phyloP scores from a whole-genome alignment of 2,113 vertebrate species.

The Amphilophus citrinellus region DNA sequence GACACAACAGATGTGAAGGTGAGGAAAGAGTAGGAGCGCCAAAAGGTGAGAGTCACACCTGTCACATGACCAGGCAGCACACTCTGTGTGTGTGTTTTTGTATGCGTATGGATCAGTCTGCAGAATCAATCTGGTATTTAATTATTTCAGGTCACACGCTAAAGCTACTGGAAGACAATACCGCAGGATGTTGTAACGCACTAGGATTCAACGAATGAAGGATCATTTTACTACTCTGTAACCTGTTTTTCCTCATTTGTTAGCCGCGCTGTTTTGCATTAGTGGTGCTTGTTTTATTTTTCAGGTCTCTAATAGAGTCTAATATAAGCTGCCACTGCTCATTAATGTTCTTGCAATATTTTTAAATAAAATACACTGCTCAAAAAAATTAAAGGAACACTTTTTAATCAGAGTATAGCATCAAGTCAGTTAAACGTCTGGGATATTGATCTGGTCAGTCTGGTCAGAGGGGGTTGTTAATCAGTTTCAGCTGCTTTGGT shows the following conservation, averaged over 20 bases:
- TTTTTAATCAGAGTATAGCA: too few species aligned
- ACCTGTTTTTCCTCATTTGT: too few species aligned
- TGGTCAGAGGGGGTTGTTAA: too few species aligned
- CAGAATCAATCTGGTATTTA: not conserved
- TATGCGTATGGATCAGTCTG: not conserved
- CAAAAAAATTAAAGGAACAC: too few species aligned
- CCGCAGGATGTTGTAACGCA: not conserved
- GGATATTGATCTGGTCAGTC: too few species aligned
- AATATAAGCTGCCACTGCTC: not conserved
- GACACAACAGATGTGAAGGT: not conserved
- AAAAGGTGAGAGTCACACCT: constrained; percentile 33
- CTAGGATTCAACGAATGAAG: constrained; percentile 23
- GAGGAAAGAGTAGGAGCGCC: not conserved
- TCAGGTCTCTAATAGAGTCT: not conserved
- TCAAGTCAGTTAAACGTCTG: too few species aligned
- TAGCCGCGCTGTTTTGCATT: not conserved
- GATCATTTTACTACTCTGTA: not conserved
- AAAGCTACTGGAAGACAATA: not conserved
- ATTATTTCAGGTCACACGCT: not conserved
- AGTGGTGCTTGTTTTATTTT: not conserved
- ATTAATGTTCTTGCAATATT: not conserved
- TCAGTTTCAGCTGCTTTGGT: too few species aligned
- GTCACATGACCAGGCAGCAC: constrained; percentile 29
- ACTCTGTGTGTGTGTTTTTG: not conserved
- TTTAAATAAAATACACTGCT: not conserved